Conservation (phyloP, 2,113 vertebrate species). For the Ageneiosus marmoratus region DNA sequence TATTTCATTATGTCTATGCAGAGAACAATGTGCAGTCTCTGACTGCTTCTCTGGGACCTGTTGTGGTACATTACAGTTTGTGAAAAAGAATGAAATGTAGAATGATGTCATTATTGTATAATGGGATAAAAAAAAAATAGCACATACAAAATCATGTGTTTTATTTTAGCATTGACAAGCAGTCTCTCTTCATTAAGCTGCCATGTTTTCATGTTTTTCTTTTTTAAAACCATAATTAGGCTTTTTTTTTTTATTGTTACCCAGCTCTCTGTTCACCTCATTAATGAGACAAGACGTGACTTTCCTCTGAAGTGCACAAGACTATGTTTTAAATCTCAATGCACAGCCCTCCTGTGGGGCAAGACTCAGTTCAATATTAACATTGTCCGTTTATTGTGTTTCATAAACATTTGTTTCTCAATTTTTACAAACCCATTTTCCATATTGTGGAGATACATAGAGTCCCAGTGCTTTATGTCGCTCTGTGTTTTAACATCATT, state of each 20-base stretch:
- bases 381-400: conserved; percentile 75
- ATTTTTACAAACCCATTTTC: conserved; percentile 59
- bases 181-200: not conserved
- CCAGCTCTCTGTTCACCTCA: conserved; percentile 67
- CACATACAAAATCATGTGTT: not conserved
- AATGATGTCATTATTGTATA: not conserved
- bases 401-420: conserved; percentile 66
- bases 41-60: conserved; percentile 24
- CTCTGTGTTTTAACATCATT: conserved; percentile 58
- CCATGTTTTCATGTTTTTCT: conserved; percentile 30
- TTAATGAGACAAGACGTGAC: conserved; percentile 66
- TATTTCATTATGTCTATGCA: conserved; percentile 7
- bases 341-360: conserved; percentile 68
- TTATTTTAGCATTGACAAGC: not conserved
- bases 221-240: conserved; percentile 35
- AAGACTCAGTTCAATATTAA: conserved; percentile 88
- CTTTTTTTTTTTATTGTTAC: conserved; percentile 61
- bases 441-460: conserved; percentile 60
- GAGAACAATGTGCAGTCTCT: not conserved
- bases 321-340: conserved; percentile 70
- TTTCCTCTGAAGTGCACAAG: conserved; percentile 82
- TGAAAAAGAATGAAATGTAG: not conserved
- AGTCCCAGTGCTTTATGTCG: conserved; percentile 48
- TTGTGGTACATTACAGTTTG: not conserved
- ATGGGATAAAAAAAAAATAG: not conserved